Evolutionary conservation across 2,113 vertebrate species (phyloP).

Genomic region (Mesembrinibis cayennensis): DNA sequence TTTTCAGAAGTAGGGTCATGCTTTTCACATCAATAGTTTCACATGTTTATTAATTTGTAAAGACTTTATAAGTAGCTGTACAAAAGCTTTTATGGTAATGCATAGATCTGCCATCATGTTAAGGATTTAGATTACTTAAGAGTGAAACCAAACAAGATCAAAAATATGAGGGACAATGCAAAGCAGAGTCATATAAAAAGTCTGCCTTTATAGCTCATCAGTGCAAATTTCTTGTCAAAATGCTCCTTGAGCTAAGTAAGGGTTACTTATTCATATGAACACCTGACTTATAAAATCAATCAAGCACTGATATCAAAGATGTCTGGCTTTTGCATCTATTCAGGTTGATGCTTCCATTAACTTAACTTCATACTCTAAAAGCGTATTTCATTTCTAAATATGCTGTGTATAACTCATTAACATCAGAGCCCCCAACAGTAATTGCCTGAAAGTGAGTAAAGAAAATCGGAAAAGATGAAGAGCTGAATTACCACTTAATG

Average conservation of each 20-base stretch:
- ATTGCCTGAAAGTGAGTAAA: conserved; percentile 79
- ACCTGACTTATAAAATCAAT: conserved; percentile 78
- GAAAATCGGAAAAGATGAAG: conserved; percentile 75
- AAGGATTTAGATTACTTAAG: conserved; percentile 36
- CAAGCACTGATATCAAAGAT: conserved; percentile 72
- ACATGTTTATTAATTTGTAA: neutral
- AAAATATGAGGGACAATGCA: conserved; percentile 57
- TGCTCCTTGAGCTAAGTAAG: conserved; percentile 63
- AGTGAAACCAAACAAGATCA: conserved; percentile 35
- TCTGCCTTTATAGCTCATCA: conserved; percentile 69
- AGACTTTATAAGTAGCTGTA: conserved; percentile 1
- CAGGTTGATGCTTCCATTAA: conserved; percentile 74
- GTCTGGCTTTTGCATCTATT: conserved; percentile 67
- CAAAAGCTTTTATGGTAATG: conserved; percentile 30
- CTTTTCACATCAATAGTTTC: conserved; percentile 19
- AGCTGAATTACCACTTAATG: conserved; percentile 80
- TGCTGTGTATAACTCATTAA: conserved; percentile 78
- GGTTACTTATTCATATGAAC: conserved; percentile 76
- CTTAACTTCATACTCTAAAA: conserved; percentile 74
- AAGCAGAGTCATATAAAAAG: conserved; percentile 39
- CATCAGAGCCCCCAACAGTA: conserved; percentile 77
- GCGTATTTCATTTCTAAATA: conserved; percentile 70
- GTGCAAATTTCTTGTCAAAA: conserved; percentile 73
- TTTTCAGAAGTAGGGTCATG: neutral
- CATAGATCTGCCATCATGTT: neutral